Conservation (phyloP, 2,113 vertebrate genomes). For the Drymodes brunneopygia region DNA sequence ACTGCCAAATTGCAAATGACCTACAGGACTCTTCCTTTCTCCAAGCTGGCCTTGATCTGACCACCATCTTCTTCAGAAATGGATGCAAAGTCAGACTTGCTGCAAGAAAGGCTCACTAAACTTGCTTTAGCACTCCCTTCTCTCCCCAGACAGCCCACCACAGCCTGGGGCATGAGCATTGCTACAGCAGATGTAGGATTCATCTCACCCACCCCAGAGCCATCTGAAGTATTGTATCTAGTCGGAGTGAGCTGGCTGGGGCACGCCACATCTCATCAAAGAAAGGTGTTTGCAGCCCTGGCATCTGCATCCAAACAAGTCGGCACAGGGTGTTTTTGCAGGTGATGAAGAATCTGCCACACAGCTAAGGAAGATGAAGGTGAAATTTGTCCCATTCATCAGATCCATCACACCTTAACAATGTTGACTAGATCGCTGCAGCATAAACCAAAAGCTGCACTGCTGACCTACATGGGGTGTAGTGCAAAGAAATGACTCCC, state of each 20-base stretch:
- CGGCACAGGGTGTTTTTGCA: not conserved
- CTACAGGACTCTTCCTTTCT: not conserved
- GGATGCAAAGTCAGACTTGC: not conserved
- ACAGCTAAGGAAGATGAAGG: not conserved
- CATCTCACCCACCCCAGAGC: not conserved
- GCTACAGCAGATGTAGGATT: not conserved
- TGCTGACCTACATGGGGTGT: accelerated
- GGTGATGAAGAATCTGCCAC: not conserved
- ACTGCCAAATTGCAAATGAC: not conserved
- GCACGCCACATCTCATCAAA: not conserved
- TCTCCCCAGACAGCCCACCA: not conserved
- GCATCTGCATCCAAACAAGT: not conserved
- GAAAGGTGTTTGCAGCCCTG: not conserved
- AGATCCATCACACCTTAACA: not conserved
- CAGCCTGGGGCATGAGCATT: not conserved
- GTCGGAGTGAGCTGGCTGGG: not conserved
- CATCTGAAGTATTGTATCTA: accelerated
- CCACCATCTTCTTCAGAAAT: not conserved
- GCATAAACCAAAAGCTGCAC: not conserved
- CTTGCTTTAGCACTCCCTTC: not conserved
- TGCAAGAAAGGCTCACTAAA: not conserved
- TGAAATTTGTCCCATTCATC: not conserved
- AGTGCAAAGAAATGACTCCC: not conserved
- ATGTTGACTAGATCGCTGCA: not conserved
- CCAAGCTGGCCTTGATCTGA: not conserved